phyloP scores from a whole-genome alignment of 2,113 vertebrate species.

The Peucedramus taeniatus region DNA sequence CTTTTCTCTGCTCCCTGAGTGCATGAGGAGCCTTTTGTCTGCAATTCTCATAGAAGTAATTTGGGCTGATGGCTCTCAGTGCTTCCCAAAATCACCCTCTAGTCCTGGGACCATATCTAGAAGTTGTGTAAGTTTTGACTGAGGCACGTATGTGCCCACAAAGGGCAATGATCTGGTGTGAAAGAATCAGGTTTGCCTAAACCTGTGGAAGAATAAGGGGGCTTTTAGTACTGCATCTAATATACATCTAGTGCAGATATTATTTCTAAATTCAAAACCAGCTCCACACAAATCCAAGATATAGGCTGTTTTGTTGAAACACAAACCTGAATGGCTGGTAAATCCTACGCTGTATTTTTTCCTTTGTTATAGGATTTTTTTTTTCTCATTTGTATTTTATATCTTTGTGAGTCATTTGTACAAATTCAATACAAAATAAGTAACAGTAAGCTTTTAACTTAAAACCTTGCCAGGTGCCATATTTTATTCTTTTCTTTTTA shows the following conservation, averaged over 20 bases:
- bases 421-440: conserved; percentile 43
- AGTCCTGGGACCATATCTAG: background rate
- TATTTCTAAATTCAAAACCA: background rate
- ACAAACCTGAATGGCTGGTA: conserved; percentile 10
- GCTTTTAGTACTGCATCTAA: background rate
- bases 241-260: background rate
- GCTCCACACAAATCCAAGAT: background rate
- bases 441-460: conserved; percentile 30
- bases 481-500: conserved; percentile 56
- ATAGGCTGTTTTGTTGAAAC: conserved; percentile 9
- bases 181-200: background rate
- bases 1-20: background rate
- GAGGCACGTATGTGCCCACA: background rate
- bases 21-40: background rate
- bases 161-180: background rate
- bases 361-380: background rate
- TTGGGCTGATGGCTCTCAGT: background rate
- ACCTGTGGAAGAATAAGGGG: background rate
- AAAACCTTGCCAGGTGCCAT: conserved; percentile 28
- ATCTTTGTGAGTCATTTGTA: conserved; percentile 34
- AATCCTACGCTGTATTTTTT: conserved; percentile 9
- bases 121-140: background rate
- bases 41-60: background rate
- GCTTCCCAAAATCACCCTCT: background rate
- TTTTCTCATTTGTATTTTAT: conserved; percentile 39